Base-by-base conservation (phyloP, 2,888 invertebrate genomes). In the Tuta absoluta region DNA sequence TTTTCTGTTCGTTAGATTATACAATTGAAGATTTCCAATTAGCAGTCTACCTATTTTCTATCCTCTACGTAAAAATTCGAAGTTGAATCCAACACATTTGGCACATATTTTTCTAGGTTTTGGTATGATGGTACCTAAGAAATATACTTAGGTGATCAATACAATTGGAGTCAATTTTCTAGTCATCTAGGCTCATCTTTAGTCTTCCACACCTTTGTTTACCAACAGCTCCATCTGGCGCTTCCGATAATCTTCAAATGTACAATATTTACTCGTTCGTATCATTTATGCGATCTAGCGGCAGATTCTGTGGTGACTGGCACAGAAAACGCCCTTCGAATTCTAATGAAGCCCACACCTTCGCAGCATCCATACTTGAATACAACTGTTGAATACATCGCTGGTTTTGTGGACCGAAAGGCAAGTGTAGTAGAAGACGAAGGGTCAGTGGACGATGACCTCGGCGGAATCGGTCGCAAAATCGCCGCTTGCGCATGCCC, bases 271-370 rank as follows among this genome's bases (percentile, higher is more conserved):
- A 33, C 10, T 24, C 17, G n/a, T 56, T 28, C 56, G 10, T 56
- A 56, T 56, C 56, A 56, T 33, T 28, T 23, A 28, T 56, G 56
- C 56, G 56, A 56, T 56, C 56, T 56, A n/a, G n/a, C 33, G 56
- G 56, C 56, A 56, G 56, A 56, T 56, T 56, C 56, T n/a, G 17
- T 33, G 28, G 17, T n/a, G 56, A 24, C 8, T 33, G 33, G 17
- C 56, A 17, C n/a, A 24, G 21, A 53, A 28, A 33, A 56, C 33
- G 56, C 56, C 56, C 56, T 56, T 56, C 56, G 56, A 56, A 56
- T 56, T 17, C 17, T 56, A 56, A 56, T 28, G 28, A 12, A 24
- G 12, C 11, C 14, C 5, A 53, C 24, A 53, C 10, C 11, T 23
- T 53, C 5, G 10, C 23, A 23, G 23, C 14, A n/a, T n/a, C n/a